phyloP scores from a whole-genome alignment of 2,888 invertebrate genomes.

The Callyntrura sp. region DNA sequence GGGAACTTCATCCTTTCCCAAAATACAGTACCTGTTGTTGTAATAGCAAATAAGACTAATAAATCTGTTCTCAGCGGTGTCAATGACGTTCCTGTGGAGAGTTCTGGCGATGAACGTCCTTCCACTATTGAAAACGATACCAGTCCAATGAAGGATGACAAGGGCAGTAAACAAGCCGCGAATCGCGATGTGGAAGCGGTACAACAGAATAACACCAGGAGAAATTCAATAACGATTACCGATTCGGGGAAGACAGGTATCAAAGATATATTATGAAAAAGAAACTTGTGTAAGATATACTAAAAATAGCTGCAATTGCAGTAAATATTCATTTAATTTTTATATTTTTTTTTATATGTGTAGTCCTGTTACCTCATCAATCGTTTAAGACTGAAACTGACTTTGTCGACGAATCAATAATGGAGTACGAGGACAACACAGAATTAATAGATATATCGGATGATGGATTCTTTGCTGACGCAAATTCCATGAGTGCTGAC shows the following conservation, averaged over 20 bases:
- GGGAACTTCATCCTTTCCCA: too few species aligned
- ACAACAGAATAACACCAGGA: neutral
- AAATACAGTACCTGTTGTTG: neutral
- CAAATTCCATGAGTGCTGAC: neutral
- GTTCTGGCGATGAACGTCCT: neutral
- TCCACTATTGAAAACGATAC: neutral
- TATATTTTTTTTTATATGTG: neutral
- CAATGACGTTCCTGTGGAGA: neutral
- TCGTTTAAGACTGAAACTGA: constrained; percentile 30
- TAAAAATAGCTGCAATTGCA: too few species aligned
- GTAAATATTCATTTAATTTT: neutral
- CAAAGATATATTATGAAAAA: too few species aligned
- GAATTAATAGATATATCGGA: constrained; percentile 34
- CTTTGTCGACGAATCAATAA: constrained; percentile 59
- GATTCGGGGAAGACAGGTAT: constrained; percentile 57
- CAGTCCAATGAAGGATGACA: neutral
- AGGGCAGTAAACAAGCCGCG: neutral
- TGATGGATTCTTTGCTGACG: constrained; percentile 29
- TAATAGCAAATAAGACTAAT: neutral
- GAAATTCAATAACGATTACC: constrained; percentile 43
- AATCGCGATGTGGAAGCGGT: neutral
- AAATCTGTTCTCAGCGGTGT: neutral
- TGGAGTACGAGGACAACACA: constrained; percentile 51
- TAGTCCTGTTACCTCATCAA: constrained; percentile 58
- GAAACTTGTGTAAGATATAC: too few species aligned